A percentile compares a stretch with the other conserved stretches of the same genome.
Conservation (phyloP, 2,113 vertebrate species). For the Macrotis lagotis region DNA sequence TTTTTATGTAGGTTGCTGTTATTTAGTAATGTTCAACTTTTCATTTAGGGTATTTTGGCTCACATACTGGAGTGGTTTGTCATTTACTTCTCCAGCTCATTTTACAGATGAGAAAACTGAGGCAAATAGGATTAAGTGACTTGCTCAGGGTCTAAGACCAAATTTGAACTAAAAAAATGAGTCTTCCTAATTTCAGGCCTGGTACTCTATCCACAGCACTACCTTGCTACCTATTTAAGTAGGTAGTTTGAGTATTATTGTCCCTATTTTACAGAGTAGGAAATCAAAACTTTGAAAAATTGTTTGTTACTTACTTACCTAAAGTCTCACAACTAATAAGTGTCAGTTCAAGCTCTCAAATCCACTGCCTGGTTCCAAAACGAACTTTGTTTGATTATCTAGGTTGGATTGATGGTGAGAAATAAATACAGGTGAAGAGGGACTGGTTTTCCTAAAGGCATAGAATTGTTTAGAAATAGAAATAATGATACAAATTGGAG, state of each 20-base stretch:
- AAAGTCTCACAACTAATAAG: not conserved
- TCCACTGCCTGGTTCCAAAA: not conserved
- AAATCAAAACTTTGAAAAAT: not conserved
- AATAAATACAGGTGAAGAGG: not conserved
- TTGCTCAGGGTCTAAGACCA: not conserved
- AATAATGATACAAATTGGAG: not conserved
- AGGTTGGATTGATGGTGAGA: not conserved
- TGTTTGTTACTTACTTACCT: not conserved
- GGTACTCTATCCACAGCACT: not conserved
- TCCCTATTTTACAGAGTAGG: too few relatives aligned
- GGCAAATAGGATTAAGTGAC: too few relatives aligned
- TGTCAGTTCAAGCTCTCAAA: not conserved
- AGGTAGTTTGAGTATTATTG: not conserved
- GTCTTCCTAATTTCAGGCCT: not conserved
- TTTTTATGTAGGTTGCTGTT: not conserved
- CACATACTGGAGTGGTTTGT: not conserved
- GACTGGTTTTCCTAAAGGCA: constrained; percentile 25
- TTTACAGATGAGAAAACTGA: not conserved
- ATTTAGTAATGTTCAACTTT: not conserved
- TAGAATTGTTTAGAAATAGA: not conserved
- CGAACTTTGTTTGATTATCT: not conserved
- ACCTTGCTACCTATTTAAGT: not conserved
- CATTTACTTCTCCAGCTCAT: not conserved
- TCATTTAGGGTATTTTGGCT: not conserved
- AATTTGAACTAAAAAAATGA: not conserved